Conservation (phyloP, 2,888 invertebrate genomes). For the Mallateleia sp. region DNA sequence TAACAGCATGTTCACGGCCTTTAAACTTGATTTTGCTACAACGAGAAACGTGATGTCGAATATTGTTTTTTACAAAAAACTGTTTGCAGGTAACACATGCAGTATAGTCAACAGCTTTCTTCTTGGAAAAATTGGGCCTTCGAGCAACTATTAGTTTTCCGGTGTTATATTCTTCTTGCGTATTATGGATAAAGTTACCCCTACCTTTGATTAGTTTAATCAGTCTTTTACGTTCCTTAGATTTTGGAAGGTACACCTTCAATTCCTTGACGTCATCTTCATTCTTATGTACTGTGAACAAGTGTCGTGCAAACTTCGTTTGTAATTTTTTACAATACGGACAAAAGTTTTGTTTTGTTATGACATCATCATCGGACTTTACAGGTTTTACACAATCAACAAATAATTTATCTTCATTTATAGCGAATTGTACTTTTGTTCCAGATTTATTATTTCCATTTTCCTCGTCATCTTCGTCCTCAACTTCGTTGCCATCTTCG, state of each 20-base stretch:
- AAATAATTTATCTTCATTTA: slow-evolving; percentile 8
- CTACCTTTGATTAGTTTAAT: slow-evolving; percentile 33
- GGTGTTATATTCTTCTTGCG: slow-evolving; percentile 66
- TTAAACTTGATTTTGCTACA: slow-evolving; percentile 24
- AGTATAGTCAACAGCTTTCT: slow-evolving; percentile 60
- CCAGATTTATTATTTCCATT: background rate
- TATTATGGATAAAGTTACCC: slow-evolving; percentile 78
- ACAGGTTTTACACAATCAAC: slow-evolving; percentile 22
- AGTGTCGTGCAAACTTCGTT: slow-evolving; percentile 34
- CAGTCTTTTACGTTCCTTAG: background rate
- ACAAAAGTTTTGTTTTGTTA: slow-evolving; percentile 42
- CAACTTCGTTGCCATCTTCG: no score
- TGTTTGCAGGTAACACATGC: slow-evolving; percentile 75
- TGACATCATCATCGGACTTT: background rate
- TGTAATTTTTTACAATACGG: slow-evolving; percentile 39
- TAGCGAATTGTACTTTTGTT: background rate
- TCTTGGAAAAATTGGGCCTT: slow-evolving; percentile 58
- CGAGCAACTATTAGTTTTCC: slow-evolving; percentile 77
- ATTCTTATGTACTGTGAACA: slow-evolving; percentile 35
- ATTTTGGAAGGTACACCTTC: background rate
- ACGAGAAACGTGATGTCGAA: slow-evolving; percentile 64
- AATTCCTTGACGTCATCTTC: slow-evolving; percentile 38
- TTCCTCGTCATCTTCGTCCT: slow-evolving; percentile 1
- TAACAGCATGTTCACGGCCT: background rate
- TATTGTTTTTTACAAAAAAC: slow-evolving; percentile 71